Evolutionary conservation across 2,888 invertebrate species (phyloP), one percentile per base, ranked within the genome.

Genomic region (Taphrorychus bicolor): DNA sequence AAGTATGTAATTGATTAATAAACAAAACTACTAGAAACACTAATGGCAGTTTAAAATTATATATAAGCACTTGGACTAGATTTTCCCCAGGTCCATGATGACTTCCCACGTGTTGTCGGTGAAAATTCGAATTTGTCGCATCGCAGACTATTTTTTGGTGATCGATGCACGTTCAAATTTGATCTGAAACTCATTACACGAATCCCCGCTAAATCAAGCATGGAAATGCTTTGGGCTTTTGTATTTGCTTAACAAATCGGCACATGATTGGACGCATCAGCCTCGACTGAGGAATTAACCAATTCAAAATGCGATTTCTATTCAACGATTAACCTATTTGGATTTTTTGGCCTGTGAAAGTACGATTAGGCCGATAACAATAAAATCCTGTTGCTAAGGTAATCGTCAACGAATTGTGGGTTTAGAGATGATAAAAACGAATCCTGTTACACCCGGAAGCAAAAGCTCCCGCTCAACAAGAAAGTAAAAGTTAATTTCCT

Each of bases 161-260:
- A 17, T 52, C 48, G 40, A 19, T 19, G 21, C 14, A 32, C 32
- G 32, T 51, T 51, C 24, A 51, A 5, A 59, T 59, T 51, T 48
- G 59, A 17, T 51, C 32, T 24, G 49, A 59, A 59, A 24, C 51
- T 59, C 59, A 51, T 59, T 51, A 51, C 14, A 3, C 5, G 9
- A 16, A 32, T 11, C 7, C 5, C 14, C 32, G 17, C 21, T 5
- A 52, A 23, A 52, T 18, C 18, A 52, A 52, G 22, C n/a, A 9
- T 21, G 9, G 32, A 32, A 32, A 32, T 7, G 32, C 32, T 32
- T 52, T 14, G 19, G 52, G 21, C 52, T 21, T 21, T 52, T 52
- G 14, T 18, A 52, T 52, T 52, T n/a, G 22, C 14, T 19, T n/a
- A 21, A 18, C 52, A 14, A 18, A 19, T 32, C 32, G 7, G 9